These are phyloP conservation scores for Drosophila elegans DNA, from an alignment of 1,140 invertebrate species.

Conservation along the genomic window DNA sequence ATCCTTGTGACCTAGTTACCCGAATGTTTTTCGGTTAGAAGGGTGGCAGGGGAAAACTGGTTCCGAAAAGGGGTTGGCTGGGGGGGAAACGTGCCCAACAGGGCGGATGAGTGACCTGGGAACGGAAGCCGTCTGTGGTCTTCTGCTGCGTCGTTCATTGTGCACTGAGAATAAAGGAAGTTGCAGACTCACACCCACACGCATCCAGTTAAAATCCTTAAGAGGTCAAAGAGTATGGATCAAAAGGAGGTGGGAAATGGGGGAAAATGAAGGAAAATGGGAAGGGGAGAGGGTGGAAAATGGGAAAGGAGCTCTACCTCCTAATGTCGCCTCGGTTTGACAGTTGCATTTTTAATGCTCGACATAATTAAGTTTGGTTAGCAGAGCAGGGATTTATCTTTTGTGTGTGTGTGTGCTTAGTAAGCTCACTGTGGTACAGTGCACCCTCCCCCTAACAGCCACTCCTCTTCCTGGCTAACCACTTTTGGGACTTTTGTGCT, in stretches of 20 bases:
- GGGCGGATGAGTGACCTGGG: slow-evolving; percentile 38
- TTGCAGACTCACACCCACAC: slow-evolving; percentile 33
- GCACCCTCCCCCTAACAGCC: background rate
- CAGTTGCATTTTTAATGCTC: slow-evolving; percentile 81
- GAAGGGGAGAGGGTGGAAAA: background rate
- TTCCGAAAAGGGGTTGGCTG: background rate
- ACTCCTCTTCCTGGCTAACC: slow-evolving; percentile 3
- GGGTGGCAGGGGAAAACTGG: slow-evolving; percentile 1
- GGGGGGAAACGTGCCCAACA: slow-evolving; percentile 25
- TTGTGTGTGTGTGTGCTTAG: slow-evolving; percentile 28
- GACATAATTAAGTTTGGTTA: slow-evolving; percentile 79
- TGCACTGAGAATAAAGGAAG: slow-evolving; percentile 65
- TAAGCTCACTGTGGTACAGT: slow-evolving; percentile 10
- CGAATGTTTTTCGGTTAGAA: slow-evolving; percentile 52
- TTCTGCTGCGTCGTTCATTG: slow-evolving; percentile 51
- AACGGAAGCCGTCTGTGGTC: slow-evolving; percentile 22
- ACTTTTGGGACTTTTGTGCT: slow-evolving; percentile 25
- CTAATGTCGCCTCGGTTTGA: slow-evolving; percentile 65
- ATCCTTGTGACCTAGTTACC: slow-evolving; percentile 83
- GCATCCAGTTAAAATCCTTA: slow-evolving; percentile 43
- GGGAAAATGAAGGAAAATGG: background rate
- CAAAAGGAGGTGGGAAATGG: background rate
- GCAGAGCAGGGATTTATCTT: slow-evolving; percentile 50
- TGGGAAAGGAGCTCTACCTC: background rate
- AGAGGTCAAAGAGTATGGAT: slow-evolving; percentile 24